Evolutionary conservation across 2,113 vertebrate species (phyloP).

Genomic region (Amphiprion ocellaris): DNA sequence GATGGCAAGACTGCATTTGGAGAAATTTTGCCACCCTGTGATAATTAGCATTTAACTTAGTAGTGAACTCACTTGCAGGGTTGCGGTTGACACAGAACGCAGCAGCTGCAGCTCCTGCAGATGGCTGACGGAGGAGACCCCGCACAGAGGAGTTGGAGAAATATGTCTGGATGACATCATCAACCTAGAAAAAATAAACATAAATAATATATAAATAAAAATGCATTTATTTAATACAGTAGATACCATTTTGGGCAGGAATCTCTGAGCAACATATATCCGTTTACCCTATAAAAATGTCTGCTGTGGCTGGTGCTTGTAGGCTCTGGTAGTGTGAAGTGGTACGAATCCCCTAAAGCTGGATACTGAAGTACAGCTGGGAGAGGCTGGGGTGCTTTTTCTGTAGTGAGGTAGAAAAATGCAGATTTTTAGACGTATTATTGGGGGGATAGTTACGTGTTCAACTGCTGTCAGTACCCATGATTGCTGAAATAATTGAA

Average conservation of each 20-base stretch:
- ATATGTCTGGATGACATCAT: conserved; percentile 82
- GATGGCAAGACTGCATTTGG: not conserved
- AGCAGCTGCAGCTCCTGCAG: conserved; percentile 64
- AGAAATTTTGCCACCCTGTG: not conserved
- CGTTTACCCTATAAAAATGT: conserved; percentile 81
- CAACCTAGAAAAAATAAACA: conserved; percentile 69
- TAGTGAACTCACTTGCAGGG: conserved; percentile 79
- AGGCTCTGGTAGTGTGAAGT: conserved; percentile 66
- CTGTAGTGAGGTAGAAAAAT: conserved; percentile 42
- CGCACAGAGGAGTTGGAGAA: conserved; percentile 64
- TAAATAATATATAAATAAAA: no score
- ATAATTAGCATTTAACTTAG: not conserved
- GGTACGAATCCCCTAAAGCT: conserved; percentile 64
- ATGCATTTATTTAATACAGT: not conserved
- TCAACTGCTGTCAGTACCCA: not conserved
- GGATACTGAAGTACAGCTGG: conserved; percentile 37
- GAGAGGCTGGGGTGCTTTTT: conserved; percentile 3
- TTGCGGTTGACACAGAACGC: conserved; percentile 76
- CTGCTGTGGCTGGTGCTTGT: conserved; percentile 35
- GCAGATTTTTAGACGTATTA: not conserved
- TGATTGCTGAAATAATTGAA: not conserved
- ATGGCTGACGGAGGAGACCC: conserved; percentile 79
- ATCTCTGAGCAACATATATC: not conserved
- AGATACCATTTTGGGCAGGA: not conserved
- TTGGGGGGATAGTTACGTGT: not conserved